These are phyloP conservation scores for Crematogaster levior DNA, from an alignment of 2,888 invertebrate genomes.

Conservation along the genomic window DNA sequence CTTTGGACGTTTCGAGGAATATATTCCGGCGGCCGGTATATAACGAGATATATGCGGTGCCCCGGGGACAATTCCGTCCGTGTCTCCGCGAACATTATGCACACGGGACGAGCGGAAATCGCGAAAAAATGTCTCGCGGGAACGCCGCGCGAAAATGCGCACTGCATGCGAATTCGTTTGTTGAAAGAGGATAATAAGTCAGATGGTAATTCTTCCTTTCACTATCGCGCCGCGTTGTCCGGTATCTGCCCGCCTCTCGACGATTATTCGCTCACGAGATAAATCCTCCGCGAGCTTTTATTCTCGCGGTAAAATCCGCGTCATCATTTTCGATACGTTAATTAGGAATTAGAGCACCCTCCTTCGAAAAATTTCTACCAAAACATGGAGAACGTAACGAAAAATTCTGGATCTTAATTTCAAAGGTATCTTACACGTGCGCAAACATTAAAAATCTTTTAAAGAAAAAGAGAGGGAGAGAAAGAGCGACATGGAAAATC, in stretches of 20 bases:
- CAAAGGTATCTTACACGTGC: background rate
- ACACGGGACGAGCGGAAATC: conserved; percentile 11
- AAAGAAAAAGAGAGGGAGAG: background rate
- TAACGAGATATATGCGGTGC: conserved; percentile 55
- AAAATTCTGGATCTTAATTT: background rate
- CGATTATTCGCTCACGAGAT: background rate
- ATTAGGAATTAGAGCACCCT: background rate
- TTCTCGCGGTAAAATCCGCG: background rate
- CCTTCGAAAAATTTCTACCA: background rate
- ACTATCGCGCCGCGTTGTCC: background rate
- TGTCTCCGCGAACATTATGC: conserved; percentile 37
- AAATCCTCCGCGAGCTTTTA: conserved; percentile 3
- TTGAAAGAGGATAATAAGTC: conserved; percentile 35
- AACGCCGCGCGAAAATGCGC: conserved; percentile 12
- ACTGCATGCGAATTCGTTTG: conserved; percentile 22
- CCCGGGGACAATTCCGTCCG: conserved; percentile 33
- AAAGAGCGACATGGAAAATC: background rate
- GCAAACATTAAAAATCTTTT: background rate
- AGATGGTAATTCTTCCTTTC: conserved; percentile 21
- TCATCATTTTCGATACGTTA: background rate
- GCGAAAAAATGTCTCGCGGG: conserved; percentile 49
- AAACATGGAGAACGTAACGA: background rate
- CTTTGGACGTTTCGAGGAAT: conserved; percentile 34
- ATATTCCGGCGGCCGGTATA: conserved; percentile 52
- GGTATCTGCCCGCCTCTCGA: background rate